Evolutionary conservation across 53 echinoderm and acorn worm genomes (phyloP), one percentile per base, ranked within the genome.

Genomic region (Holothuria leucospilota): DNA sequence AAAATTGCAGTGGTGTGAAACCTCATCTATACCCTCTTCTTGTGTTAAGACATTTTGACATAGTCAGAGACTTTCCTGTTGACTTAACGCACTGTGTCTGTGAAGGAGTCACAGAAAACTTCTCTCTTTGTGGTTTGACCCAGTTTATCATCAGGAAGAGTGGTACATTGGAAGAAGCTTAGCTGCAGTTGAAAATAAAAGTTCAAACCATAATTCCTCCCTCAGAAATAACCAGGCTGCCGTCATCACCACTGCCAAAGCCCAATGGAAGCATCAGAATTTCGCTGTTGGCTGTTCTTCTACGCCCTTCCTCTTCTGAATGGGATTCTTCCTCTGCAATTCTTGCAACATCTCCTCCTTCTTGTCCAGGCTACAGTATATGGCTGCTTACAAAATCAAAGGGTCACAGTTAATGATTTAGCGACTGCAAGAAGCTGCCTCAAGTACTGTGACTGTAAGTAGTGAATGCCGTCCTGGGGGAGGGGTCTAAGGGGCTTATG

Each of bases 241-340:
- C 79, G 14, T 56, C 59, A 24, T 79, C 79, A 26, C 78, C 79
- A 26, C 79, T 13, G 12, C 11, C 14, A 79, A 28, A 79, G 79
- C 79, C 58, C 60, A 59, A 59, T 79, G 79, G 79, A 79, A 58
- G 61, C 79, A 73, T 79, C 79, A 79, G 79, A 79, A 34, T 59
- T 79, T 29, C 26, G 79, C 26, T 46, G 79, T 16, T 79, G 79
- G 79, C 51, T 79, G 30, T 59, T 79, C 15, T 79, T 79, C 51
- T 79, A 79, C 30, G 13, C 11, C 24, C 26, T 79, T 27, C 79
- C 61, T 29, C 26, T 79, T 59, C 51, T 79, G 59, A 29, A 30
- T 58, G 59, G 79, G 7, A 59, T 59, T 20, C 59, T 79, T 59
- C 79, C 79, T 27, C 13, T 29, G 20, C 28, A 11, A 3, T 79